Percentiles rank a stretch among this genome's conserved stretches.
Evolutionary conservation across 2,797 vertebrate genomes (phyloP).

Genomic region (Muscicapa striata): DNA sequence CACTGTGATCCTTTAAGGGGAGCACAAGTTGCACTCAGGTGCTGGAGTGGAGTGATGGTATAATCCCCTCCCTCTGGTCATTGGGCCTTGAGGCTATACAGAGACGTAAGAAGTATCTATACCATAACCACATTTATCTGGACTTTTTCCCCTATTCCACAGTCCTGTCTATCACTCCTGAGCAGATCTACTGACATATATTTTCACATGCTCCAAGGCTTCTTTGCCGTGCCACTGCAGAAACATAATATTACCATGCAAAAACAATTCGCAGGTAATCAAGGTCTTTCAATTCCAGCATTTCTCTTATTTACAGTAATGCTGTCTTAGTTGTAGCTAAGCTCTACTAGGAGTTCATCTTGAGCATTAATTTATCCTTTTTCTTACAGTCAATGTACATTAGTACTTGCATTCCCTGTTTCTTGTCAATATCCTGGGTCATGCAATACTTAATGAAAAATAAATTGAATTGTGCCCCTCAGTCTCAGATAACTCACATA

Average conservation of each 20-base stretch:
- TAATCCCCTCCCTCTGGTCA: not conserved
- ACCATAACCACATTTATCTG: not conserved
- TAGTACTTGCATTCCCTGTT: not conserved
- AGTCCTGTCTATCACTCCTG: not conserved
- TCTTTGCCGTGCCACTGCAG: not conserved
- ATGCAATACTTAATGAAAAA: not conserved
- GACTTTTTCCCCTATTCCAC: not conserved
- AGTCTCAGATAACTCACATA: not conserved
- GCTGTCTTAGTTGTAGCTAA: not conserved
- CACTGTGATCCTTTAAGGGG: not conserved
- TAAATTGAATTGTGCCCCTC: not conserved
- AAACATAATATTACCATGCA: not conserved
- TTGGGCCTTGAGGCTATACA: not conserved
- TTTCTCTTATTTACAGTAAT: not conserved
- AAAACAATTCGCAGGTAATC: not conserved
- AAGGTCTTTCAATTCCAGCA: not conserved
- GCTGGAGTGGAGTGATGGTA: not conserved
- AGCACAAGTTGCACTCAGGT: not conserved
- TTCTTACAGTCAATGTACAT: not conserved
- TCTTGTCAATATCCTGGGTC: not conserved
- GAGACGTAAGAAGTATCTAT: not conserved
- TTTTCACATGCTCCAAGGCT: not conserved
- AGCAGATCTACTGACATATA: not conserved
- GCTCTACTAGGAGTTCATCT: not conserved
- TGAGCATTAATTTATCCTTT: not conserved